These are phyloP conservation scores for Meiosimyza decipiens DNA, from an alignment of 2,888 invertebrate species.

Conservation along the genomic window DNA sequence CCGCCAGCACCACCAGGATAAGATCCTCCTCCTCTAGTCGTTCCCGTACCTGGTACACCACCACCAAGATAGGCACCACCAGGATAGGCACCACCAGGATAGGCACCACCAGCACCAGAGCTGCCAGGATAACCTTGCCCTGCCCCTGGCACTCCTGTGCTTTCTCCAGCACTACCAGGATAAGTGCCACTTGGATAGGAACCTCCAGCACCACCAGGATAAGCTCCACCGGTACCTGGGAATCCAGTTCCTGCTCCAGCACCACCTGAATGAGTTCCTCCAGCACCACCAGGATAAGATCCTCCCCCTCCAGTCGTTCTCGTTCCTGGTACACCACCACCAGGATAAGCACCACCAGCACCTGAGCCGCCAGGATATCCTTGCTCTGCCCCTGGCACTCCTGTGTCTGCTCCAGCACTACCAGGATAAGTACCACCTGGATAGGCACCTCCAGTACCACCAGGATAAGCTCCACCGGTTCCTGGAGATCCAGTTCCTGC, in stretches of 20 bases:
- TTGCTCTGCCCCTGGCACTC: slow-evolving; percentile 26
- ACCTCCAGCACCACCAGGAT: not conserved
- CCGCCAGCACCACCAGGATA: slow-evolving; percentile 36
- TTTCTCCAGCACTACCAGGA: slow-evolving; percentile 21
- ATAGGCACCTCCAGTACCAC: slow-evolving; percentile 30
- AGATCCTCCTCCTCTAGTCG: slow-evolving; percentile 4
- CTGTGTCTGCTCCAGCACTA: slow-evolving; percentile 22
- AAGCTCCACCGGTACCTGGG: not conserved
- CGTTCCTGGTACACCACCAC: not conserved
- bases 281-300: not conserved
- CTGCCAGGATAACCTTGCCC: not conserved
- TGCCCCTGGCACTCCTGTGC: slow-evolving; percentile 28
- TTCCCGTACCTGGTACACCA: slow-evolving; percentile 26
- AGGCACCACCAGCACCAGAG: slow-evolving; percentile 14
- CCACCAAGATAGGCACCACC: slow-evolving; percentile 27
- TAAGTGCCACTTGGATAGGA: not conserved
- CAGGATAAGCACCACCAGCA: slow-evolving; percentile 26
- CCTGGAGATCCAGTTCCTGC: not conserved
- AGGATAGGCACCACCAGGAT: slow-evolving; percentile 27
- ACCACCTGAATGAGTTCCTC: slow-evolving; percentile 10
- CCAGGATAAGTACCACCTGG: slow-evolving; percentile 12
- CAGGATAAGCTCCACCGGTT: slow-evolving; percentile 20
- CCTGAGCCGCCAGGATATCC: too few relatives aligned
- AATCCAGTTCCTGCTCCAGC: slow-evolving; percentile 10
- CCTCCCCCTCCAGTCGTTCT: slow-evolving; percentile 3